Percentiles rank a stretch among this genome's conserved stretches.
Evolutionary conservation across 1,140 invertebrate genomes (phyloP).

Genomic region (Papilio glaucus): DNA sequence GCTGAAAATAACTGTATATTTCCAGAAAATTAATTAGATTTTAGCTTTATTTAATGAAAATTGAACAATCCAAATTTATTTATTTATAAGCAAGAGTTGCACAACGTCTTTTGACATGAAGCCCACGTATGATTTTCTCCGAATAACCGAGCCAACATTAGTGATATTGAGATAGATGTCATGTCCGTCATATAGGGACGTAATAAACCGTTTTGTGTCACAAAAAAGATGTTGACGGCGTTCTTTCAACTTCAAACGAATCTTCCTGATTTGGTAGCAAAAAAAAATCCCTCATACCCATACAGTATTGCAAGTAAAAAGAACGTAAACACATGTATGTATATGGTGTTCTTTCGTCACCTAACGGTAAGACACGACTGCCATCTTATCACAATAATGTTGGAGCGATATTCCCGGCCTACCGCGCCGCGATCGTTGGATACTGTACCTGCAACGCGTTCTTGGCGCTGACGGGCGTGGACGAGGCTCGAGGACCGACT

Average conservation of each 20-base stretch:
- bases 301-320: too few species aligned
- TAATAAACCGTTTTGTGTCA: neutral
- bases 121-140: slow-evolving; percentile 46
- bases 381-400: neutral
- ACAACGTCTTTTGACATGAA: slow-evolving; percentile 54
- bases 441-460: slow-evolving; percentile 83
- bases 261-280: too few species aligned
- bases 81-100: slow-evolving; percentile 36
- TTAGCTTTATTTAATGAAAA: too few species aligned
- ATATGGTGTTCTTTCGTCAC: neutral
- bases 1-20: too few species aligned
- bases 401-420: slow-evolving; percentile 39
- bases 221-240: neutral
- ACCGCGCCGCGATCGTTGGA: slow-evolving; percentile 76
- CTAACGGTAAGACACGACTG: neutral
- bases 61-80: neutral
- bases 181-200: neutral
- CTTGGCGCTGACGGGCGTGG: slow-evolving; percentile 82
- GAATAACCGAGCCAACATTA: neutral
- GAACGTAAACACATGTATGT: too few species aligned
- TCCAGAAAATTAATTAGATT: too few species aligned
- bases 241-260: slow-evolving; percentile 10
- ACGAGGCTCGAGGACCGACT: slow-evolving; percentile 76
- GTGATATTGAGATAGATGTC: neutral
- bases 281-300: too few species aligned